Base-by-base conservation (phyloP, 1,140 invertebrate genomes). In the Agrypnia vestita region DNA sequence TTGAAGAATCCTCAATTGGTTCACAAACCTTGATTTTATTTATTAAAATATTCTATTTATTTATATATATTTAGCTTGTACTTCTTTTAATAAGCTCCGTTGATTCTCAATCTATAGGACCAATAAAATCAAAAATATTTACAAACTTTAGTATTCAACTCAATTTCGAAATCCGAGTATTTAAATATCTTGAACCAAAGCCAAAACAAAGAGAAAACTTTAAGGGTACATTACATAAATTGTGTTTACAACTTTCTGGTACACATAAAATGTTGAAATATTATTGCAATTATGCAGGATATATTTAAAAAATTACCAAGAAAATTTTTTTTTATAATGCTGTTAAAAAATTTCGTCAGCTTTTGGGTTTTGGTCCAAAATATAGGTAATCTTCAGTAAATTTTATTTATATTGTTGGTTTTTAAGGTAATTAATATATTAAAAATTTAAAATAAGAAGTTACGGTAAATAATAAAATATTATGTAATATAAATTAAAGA, bases 31-130 rank as follows among this genome's bases (percentile, higher is more conserved):
- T 77, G 15, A 69, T 61, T 19, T 19, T 61, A 3, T 61, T 61
- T 61, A 61, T 19, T 61, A 3, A 3, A 12, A 51, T 12, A 13
- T 8, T 13, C 8, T 51, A 51, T 15, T 51, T 51, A 13, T 51
- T 51, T 51, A 51, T 51, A 51, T 67, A n/a, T 21, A 3, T 76
- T 43, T 55, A 61, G 47, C 15, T 11, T 74, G n/a, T 43, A 49
- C 46, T 51, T 69, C 53, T 21, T 79, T 82, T 61, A 82, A 69
- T 82, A 82, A 15, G 77, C 80, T 53, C 81, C 81, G 81, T 72
- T 80, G 78, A 82, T 77, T 76, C 81, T 59, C 78, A 82, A 82
- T 82, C 81, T 82, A 82, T 82, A 67, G 76, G 75, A 82, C 81
- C 81, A 77, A 82, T 79, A 82, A 82, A 79, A 72, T 72, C 43